Evolutionary conservation across 2,113 vertebrate species (phyloP).

Genomic region (Solea solea): DNA sequence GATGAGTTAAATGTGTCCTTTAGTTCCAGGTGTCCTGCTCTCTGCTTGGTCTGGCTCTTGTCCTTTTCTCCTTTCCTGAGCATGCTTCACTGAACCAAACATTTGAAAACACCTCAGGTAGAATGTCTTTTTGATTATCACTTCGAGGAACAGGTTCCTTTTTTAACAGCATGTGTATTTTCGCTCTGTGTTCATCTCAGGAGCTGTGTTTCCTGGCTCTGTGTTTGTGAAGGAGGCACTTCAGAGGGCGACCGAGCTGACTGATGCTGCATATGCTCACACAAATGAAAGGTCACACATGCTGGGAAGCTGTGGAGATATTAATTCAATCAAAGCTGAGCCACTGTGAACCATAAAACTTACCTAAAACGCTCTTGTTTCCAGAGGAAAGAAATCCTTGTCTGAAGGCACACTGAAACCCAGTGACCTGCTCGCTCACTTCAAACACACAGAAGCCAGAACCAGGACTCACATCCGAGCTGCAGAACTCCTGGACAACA

Average conservation of each 20-base stretch:
- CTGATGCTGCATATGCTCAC: slow-evolving; percentile 76
- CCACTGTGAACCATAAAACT: background rate
- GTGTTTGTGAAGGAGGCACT: slow-evolving; percentile 76
- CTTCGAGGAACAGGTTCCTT: background rate
- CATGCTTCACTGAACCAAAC: slow-evolving; percentile 41
- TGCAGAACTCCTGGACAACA: slow-evolving; percentile 83
- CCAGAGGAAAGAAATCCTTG: slow-evolving; percentile 77
- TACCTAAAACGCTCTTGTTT: background rate
- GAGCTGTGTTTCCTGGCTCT: slow-evolving; percentile 64
- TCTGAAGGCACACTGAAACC: slow-evolving; percentile 78
- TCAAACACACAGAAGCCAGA: slow-evolving; percentile 78
- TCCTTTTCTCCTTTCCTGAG: slow-evolving; percentile 59
- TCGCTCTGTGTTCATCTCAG: slow-evolving; percentile 26
- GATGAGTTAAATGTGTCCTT: background rate
- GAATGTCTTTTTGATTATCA: slow-evolving; percentile 6
- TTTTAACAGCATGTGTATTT: background rate
- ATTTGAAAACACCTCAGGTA: slow-evolving; percentile 72
- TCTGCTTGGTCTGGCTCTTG: slow-evolving; percentile 49
- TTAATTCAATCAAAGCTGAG: background rate
- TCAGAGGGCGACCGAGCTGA: slow-evolving; percentile 72
- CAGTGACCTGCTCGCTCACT: slow-evolving; percentile 83
- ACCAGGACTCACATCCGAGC: slow-evolving; percentile 77
- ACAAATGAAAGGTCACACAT: slow-evolving; percentile 77
- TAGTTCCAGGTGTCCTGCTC: slow-evolving; percentile 63
- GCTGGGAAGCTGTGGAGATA: background rate